Evolutionary conservation across 2,888 invertebrate species (phyloP), one percentile per base, ranked within the genome.

Genomic region (Dolichopus griseipennis): DNA sequence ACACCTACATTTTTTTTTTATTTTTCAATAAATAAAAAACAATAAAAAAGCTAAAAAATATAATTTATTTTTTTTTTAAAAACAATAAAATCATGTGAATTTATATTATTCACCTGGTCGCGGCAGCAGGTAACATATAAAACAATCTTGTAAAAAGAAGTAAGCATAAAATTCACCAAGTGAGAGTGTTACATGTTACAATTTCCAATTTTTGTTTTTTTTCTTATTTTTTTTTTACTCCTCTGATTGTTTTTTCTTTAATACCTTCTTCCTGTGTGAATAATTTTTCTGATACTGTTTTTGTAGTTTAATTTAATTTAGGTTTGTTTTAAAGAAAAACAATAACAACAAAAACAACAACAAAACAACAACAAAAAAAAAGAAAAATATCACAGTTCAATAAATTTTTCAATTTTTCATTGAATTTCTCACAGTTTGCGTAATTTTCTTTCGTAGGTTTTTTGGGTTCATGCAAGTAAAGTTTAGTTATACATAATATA

Each of bases 281-380:
- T 52, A n/a, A 52, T 52, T 52, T 15, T 52, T 52, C n/a, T 52
- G 15, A n/a, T n/a, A n/a, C n/a, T n/a, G n/a, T n/a, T n/a, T 52
- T 52, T n/a, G n/a, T 52, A 52, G 52, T 52, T n/a, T 52, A 52
- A 52, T 52, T 52, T 52, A 52, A 52, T 52, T 52, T 52, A 52
- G 52, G 18, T 15, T 12, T 52, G 52, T 52, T 52, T 52, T 15
- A 41, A 41, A 9, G 8, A 41, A 9, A 9, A 41, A n/a, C n/a
- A n/a, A n/a, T n/a, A n/a, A n/a, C n/a, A n/a, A n/a, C n/a, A n/a
- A n/a, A n/a, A n/a, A n/a, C n/a, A n/a, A n/a, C n/a, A n/a, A n/a
- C n/a, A n/a, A n/a, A n/a, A n/a, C n/a, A n/a, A n/a, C n/a, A n/a
- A n/a, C n/a, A n/a, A n/a, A n/a, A 27, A 27, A 52, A 52, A 18